A percentile compares a stretch with the other conserved stretches of the same genome.
Evolutionary conservation across 2,113 vertebrate genomes (phyloP).

Genomic region (Turdus rufiventris): DNA sequence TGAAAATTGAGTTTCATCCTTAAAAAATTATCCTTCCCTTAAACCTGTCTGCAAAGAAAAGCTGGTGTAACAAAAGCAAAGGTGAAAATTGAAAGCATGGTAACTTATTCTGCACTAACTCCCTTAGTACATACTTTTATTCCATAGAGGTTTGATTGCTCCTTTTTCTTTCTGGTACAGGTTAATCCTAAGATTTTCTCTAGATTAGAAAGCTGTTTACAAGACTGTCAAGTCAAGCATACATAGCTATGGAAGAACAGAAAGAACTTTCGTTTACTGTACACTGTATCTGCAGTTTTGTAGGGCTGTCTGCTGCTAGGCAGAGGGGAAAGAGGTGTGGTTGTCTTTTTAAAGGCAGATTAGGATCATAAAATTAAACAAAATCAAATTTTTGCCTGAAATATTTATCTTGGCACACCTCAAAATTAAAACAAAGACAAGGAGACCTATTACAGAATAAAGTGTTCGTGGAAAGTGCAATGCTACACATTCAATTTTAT

Average conservation of each 20-base stretch:
- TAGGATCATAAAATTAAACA: background rate
- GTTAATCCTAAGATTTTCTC: background rate
- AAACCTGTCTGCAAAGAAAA: background rate
- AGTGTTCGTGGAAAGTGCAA: background rate
- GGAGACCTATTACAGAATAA: background rate
- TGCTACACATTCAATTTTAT: background rate
- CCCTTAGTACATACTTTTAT: background rate
- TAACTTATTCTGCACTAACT: background rate
- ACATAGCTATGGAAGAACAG: background rate
- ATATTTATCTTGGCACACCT: background rate
- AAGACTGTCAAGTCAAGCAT: background rate
- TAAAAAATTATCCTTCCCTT: conserved; percentile 31
- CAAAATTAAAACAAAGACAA: background rate
- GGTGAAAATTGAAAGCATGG: background rate
- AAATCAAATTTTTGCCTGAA: background rate
- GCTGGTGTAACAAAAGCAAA: background rate
- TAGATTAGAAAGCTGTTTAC: background rate
- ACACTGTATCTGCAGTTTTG: background rate
- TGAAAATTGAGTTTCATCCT: conserved; percentile 49
- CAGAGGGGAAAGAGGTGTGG: fast-evolving
- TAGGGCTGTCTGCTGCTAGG: background rate
- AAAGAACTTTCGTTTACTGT: background rate
- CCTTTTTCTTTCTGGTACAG: background rate
- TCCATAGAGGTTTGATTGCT: background rate
- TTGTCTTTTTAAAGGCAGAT: background rate